Evolutionary conservation across 2,888 invertebrate species (phyloP).

Genomic region (Rhimphoctona megacephalus): DNA sequence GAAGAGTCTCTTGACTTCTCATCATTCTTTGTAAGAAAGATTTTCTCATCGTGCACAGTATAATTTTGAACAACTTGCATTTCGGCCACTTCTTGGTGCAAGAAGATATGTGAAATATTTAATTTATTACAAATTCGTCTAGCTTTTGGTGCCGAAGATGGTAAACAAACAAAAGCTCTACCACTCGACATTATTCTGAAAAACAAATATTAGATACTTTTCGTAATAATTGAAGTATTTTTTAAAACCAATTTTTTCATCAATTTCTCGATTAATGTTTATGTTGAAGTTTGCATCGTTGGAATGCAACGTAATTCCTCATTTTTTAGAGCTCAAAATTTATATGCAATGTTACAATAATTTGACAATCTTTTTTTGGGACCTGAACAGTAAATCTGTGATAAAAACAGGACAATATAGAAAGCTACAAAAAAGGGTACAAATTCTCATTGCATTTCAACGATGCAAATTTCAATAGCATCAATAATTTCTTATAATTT

Average conservation of each 20-base stretch:
- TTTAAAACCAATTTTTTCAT: background rate
- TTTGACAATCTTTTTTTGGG: background rate
- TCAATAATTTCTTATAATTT: background rate
- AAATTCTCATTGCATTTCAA: background rate
- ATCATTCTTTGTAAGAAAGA: constrained; percentile 69
- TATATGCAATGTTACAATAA: no score
- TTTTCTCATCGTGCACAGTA: constrained; percentile 67
- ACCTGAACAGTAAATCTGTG: background rate
- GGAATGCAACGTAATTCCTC: background rate
- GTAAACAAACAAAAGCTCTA: constrained; percentile 75
- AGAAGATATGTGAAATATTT: constrained; percentile 74
- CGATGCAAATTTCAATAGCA: background rate
- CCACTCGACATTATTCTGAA: constrained; percentile 75
- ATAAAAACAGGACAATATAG: background rate
- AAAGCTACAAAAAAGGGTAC: background rate
- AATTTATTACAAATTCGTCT: constrained; percentile 67
- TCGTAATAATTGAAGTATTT: background rate
- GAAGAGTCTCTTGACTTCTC: constrained; percentile 22
- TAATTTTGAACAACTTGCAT: constrained; percentile 63
- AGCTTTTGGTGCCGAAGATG: constrained; percentile 45
- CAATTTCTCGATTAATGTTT: background rate
- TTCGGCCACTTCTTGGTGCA: constrained; percentile 39
- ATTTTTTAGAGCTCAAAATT: background rate
- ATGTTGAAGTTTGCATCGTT: background rate
- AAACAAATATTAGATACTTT: constrained; percentile 4